A percentile compares a stretch with the other conserved stretches of the same genome.
These are phyloP conservation scores for Myotis planiceps DNA, from an alignment of 2,797 vertebrate species.

Conservation along the genomic window DNA sequence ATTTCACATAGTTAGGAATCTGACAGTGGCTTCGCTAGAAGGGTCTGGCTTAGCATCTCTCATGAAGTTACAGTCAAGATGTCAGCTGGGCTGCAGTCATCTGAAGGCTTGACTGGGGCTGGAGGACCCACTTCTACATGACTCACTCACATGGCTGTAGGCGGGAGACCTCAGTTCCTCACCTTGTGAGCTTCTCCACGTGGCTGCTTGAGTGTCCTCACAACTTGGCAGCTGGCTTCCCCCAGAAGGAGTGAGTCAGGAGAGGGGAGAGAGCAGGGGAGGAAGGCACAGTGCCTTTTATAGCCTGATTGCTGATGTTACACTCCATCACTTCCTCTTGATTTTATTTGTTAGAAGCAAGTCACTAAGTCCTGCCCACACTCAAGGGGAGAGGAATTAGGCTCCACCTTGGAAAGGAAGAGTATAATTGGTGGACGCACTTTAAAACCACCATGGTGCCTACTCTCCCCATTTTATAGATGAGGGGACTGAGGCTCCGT, in stretches of 20 bases:
- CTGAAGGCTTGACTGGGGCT: not conserved
- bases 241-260: not conserved
- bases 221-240: accelerated
- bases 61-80: not conserved
- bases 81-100: not conserved
- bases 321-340: not conserved
- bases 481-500: not conserved
- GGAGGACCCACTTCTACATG: accelerated
- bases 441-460: not conserved
- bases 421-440: not conserved
- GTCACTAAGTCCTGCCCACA: not conserved
- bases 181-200: not conserved
- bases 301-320: not conserved
- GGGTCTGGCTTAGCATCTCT: not conserved
- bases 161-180: not conserved
- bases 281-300: not conserved
- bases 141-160: not conserved
- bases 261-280: not conserved
- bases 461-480: not conserved
- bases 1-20: not conserved
- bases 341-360: not conserved
- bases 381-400: not conserved
- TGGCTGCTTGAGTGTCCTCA: not conserved
- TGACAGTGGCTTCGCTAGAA: not conserved
- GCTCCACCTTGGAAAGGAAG: not conserved